Base-by-base conservation (phyloP, 2,888 invertebrate genomes). In the Euzophera pinguis region DNA sequence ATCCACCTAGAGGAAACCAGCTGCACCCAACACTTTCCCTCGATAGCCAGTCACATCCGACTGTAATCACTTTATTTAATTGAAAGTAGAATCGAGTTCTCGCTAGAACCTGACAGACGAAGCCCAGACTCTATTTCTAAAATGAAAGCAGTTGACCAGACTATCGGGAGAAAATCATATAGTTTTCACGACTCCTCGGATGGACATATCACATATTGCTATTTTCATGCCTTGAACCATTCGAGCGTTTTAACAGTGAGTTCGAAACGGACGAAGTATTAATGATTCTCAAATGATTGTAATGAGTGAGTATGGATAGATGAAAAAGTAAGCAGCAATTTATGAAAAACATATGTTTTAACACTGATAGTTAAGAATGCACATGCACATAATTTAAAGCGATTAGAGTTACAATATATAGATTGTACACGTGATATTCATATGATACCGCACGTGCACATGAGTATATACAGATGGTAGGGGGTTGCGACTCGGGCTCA, bases 11-110 rank as follows among this genome's bases (percentile, higher is more conserved):
- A 77, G 84, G 84, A 81, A 84, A 73, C 71, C 68, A 69, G 62
- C 63, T 74, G 77, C 69, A 76, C 62, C 69, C 80, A 73, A 66
- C 77, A 84, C 88, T 89, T 90, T 90, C 89, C 83, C 85, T 86
- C 67, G 67, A 73, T 75, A 69, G 13, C 72, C 71, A 74, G 13
- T 72, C 71, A 74, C 73, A 82, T 75, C 78, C 75, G 73, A 69
- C 66, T 35, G 51, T 69, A 69, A 75, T 76, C 73, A 67, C 65
- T 39, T 39, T 16, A 69, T 72, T 71, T 70, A 72, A 74, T 68
- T 64, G 62, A 71, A 71, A 61, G 57, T 58, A 58, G 67, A 56
- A 69, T 71, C 59, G 49, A 65, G 61, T 71, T 75, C 75, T 73
- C 69, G 70, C 69, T 70, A 52, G 57, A 67, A 64, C 63, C 67